A percentile compares a stretch with the other conserved stretches of the same genome.
These are phyloP conservation scores for Ochropacha duplaris DNA, from an alignment of 2,888 invertebrate species.

Conservation along the genomic window DNA sequence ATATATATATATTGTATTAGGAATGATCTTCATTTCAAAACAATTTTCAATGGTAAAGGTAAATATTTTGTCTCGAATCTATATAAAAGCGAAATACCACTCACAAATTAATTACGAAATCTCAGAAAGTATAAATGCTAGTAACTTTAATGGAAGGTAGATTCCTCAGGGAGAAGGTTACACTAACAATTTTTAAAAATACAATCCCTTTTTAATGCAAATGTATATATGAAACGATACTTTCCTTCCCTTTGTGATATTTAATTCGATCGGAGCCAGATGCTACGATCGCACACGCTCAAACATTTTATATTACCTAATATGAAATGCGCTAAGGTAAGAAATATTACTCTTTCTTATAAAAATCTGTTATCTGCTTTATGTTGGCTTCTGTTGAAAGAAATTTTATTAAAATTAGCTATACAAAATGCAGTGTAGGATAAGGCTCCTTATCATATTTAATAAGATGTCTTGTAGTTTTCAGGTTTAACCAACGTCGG, in stretches of 20 bases:
- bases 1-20: no score
- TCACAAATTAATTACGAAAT: no score
- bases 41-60: background rate
- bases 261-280: slow-evolving; percentile 37
- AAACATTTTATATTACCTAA: slow-evolving; percentile 24
- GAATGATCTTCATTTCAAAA: background rate
- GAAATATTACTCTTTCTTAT: slow-evolving; percentile 11
- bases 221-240: background rate
- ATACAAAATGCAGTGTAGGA: background rate
- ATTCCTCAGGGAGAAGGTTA: no score
- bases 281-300: slow-evolving; percentile 31
- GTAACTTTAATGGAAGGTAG: no score
- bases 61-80: no score
- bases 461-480: background rate
- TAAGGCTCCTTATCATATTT: background rate
- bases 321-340: slow-evolving; percentile 26
- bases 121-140: no score
- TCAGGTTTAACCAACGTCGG: background rate
- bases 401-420: background rate
- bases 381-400: background rate
- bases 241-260: slow-evolving; percentile 31
- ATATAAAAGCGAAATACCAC: no score
- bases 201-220: no score
- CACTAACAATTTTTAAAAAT: no score
- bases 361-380: slow-evolving; percentile 10